phyloP scores from a whole-genome alignment of 2,113 vertebrate genomes.

The Labeo catla region DNA sequence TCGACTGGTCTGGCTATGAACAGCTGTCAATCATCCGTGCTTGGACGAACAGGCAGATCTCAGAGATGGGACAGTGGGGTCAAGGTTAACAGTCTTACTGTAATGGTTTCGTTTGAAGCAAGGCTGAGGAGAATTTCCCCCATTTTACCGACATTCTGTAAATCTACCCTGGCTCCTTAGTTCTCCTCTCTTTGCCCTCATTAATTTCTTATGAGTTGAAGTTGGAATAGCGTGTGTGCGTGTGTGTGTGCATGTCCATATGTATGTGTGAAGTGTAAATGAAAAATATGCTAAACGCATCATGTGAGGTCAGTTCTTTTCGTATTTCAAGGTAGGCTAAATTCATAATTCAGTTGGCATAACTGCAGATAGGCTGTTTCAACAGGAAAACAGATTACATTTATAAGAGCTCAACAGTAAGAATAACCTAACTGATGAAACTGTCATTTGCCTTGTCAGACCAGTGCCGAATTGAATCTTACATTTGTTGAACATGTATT shows the following conservation, averaged over 20 bases:
- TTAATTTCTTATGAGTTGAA: slow-evolving; percentile 36
- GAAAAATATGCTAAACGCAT: not conserved
- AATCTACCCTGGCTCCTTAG: slow-evolving; percentile 28
- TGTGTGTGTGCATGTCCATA: slow-evolving; percentile 29
- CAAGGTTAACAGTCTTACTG: slow-evolving; percentile 24
- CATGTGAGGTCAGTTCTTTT: not conserved
- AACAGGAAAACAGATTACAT: not conserved
- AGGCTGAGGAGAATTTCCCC: not conserved
- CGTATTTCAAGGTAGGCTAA: not conserved
- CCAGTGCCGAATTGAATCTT: not conserved
- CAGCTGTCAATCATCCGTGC: slow-evolving; percentile 12
- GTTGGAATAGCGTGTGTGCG: not conserved
- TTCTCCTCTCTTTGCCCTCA: slow-evolving; percentile 21
- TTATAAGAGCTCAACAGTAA: not conserved
- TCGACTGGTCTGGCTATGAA: not conserved
- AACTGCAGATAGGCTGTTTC: not conserved
- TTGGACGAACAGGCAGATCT: slow-evolving; percentile 12
- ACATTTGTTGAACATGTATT: not conserved
- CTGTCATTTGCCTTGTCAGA: not conserved
- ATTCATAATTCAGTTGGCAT: slow-evolving; percentile 6
- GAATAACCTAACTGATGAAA: not conserved
- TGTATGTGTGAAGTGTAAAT: slow-evolving; percentile 20
- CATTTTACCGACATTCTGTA: slow-evolving; percentile 40
- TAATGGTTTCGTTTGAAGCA: not conserved
- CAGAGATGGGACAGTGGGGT: not conserved